Evolutionary conservation across 1,140 invertebrate genomes (phyloP).

Genomic region (Pseudomyrmex sp.): DNA sequence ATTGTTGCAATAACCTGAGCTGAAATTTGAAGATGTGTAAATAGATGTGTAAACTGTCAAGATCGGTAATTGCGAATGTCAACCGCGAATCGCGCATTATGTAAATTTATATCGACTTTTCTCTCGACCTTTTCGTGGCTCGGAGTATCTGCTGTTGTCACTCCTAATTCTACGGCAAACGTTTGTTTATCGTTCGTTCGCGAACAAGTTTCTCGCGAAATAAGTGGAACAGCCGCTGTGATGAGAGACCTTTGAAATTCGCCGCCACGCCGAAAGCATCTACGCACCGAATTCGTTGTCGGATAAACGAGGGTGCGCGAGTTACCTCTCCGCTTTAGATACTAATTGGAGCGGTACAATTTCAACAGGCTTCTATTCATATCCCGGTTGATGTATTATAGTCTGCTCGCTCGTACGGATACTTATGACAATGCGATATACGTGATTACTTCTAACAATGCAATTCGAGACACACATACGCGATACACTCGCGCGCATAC

Average conservation of each 20-base stretch:
- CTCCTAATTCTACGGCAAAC: slow-evolving; percentile 37
- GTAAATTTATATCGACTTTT: slow-evolving; percentile 48
- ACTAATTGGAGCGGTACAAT: slow-evolving; percentile 67
- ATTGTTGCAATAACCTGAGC: background rate
- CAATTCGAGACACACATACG: background rate
- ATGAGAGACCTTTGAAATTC: slow-evolving; percentile 13
- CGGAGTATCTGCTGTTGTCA: slow-evolving; percentile 7
- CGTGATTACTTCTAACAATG: slow-evolving; percentile 44
- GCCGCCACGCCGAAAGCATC: background rate
- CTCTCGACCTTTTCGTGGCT: background rate
- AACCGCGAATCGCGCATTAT: slow-evolving; percentile 17
- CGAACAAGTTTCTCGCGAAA: slow-evolving; percentile 43
- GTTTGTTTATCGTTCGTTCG: slow-evolving; percentile 53
- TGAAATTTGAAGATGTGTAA: background rate
- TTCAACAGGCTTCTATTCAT: slow-evolving; percentile 40
- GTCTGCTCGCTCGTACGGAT: slow-evolving; percentile 20
- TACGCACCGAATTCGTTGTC: slow-evolving; percentile 38
- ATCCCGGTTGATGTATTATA: slow-evolving; percentile 34
- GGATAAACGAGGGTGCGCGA: background rate
- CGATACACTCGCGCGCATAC: background rate
- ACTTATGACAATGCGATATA: slow-evolving; percentile 63
- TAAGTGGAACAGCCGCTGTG: slow-evolving; percentile 29
- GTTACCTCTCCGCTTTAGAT: slow-evolving; percentile 25
- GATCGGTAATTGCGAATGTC: slow-evolving; percentile 16
- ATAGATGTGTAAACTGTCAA: slow-evolving; percentile 16